A percentile compares a stretch with the other conserved stretches of the same genome.
Conservation (phyloP, 1,140 invertebrate species). For the Aphelinus atriplicis region DNA sequence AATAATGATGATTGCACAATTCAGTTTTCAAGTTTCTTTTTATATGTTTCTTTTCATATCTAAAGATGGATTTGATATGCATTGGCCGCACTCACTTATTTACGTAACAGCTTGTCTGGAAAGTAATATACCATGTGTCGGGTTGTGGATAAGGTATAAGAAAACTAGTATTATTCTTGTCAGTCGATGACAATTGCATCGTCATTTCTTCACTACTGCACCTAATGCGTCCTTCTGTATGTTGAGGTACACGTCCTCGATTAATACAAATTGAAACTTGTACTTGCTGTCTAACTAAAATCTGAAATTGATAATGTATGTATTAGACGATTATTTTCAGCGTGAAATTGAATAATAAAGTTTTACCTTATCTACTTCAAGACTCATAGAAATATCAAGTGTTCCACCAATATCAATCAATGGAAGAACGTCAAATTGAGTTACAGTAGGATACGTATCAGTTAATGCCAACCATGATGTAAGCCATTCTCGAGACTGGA, state of each 20-base stretch:
- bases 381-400: slow-evolving; percentile 62
- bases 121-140: slow-evolving; percentile 67
- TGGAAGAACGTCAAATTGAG: slow-evolving; percentile 66
- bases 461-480: slow-evolving; percentile 65
- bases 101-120: slow-evolving; percentile 60
- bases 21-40: too few species aligned
- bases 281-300: slow-evolving; percentile 56
- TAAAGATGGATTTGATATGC: too few species aligned
- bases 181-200: slow-evolving; percentile 57
- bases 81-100: slow-evolving; percentile 49
- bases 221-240: slow-evolving; percentile 50
- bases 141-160: slow-evolving; percentile 68
- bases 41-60: too few species aligned
- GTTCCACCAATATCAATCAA: slow-evolving; percentile 70
- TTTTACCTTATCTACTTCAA: slow-evolving; percentile 58
- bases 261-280: slow-evolving; percentile 59
- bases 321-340: too few species aligned
- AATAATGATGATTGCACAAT: too few species aligned
- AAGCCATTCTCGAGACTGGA: slow-evolving; percentile 65
- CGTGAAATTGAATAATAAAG: slow-evolving; percentile 3
- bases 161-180: slow-evolving; percentile 53
- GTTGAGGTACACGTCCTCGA: slow-evolving; percentile 57
- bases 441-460: slow-evolving; percentile 60
- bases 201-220: slow-evolving; percentile 56
- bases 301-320: slow-evolving; percentile 44